Percentiles rank a stretch among this genome's conserved stretches.
Evolutionary conservation across 2,113 vertebrate genomes (phyloP).

Genomic region (Catagonus wagneri): DNA sequence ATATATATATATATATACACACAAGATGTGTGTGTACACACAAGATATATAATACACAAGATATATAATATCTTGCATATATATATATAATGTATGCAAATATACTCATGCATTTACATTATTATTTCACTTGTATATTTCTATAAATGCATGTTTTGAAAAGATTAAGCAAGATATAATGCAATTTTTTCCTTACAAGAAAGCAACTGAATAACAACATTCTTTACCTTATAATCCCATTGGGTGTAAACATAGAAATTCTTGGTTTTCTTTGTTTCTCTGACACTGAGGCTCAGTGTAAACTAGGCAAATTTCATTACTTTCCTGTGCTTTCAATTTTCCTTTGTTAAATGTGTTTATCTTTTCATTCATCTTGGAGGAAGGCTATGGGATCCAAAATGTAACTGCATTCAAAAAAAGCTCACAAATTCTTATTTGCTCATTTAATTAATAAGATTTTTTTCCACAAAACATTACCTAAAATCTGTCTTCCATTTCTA

Average conservation of each 20-base stretch:
- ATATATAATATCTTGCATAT: no score
- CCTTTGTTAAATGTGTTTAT: background rate
- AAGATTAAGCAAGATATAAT: background rate
- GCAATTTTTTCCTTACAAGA: background rate
- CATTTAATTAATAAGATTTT: background rate
- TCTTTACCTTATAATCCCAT: background rate
- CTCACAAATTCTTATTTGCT: background rate
- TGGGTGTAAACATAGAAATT: background rate
- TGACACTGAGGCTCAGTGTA: background rate
- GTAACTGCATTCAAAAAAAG: background rate
- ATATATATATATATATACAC: background rate
- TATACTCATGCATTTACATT: background rate
- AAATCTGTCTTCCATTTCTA: background rate
- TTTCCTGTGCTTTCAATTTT: background rate
- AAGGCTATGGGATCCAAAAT: background rate
- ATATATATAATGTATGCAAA: background rate
- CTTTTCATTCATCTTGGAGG: background rate
- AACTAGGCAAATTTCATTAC: background rate
- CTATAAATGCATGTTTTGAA: background rate
- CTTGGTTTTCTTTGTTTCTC: background rate
- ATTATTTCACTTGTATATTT: background rate
- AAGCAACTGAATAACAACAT: background rate
- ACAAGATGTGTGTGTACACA: no score
- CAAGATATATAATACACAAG: no score
- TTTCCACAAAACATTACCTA: background rate